Conservation (phyloP, 1,140 invertebrate species). For the Ptiloglossa arizonensis region DNA sequence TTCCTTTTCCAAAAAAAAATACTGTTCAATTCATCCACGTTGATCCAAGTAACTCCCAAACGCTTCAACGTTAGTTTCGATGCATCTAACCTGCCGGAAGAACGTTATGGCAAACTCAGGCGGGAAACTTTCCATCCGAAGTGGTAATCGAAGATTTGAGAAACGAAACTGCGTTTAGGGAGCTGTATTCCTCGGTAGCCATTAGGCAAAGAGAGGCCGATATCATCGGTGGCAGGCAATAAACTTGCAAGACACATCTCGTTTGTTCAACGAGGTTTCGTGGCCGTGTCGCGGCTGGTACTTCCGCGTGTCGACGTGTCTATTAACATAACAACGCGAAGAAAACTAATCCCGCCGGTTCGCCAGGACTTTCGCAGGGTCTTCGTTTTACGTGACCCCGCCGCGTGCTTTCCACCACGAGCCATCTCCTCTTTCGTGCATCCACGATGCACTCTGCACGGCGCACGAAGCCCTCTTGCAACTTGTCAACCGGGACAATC, state of each 20-base stretch:
- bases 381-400: slow-evolving; percentile 59
- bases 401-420: slow-evolving; percentile 54
- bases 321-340: slow-evolving; percentile 71
- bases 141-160: neutral
- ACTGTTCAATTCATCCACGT: no score
- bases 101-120: no score
- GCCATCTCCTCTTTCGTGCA: neutral
- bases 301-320: slow-evolving; percentile 73
- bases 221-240: slow-evolving; percentile 57
- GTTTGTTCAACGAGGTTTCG: slow-evolving; percentile 51
- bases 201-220: neutral
- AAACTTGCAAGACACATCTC: slow-evolving; percentile 52
- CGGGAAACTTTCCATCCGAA: neutral
- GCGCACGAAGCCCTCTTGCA: neutral
- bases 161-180: neutral
- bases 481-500: neutral
- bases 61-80: no score
- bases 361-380: slow-evolving; percentile 54
- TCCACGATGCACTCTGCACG: neutral
- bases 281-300: slow-evolving; percentile 42
- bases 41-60: no score
- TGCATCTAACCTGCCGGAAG: no score
- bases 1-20: no score
- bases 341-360: slow-evolving; percentile 69
- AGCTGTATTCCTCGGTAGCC: neutral